A percentile compares a stretch with the other conserved stretches of the same genome.
Conservation (phyloP, 2,888 invertebrate genomes). For the Eubasilissa splendida region DNA sequence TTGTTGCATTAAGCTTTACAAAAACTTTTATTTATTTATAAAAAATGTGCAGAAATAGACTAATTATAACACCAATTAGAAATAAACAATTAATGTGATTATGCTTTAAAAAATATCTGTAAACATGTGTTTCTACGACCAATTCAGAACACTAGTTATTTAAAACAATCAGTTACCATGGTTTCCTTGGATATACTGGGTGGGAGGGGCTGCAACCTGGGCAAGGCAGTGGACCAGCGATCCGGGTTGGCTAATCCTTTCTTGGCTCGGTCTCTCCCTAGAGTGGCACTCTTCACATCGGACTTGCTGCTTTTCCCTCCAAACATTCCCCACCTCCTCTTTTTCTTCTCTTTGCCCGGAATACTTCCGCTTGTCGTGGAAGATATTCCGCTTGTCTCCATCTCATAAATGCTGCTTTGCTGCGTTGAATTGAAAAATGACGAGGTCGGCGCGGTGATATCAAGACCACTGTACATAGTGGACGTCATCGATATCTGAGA, state of each 20-base stretch:
- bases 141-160: neutral
- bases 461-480: conserved; percentile 59
- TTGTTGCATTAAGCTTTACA: too few species aligned
- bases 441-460: conserved; percentile 63
- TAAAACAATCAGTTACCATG: conserved; percentile 71
- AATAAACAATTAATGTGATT: too few species aligned
- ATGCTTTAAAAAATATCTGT: too few species aligned
- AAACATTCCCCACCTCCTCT: conserved; percentile 80
- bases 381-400: conserved; percentile 61
- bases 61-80: too few species aligned
- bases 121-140: neutral
- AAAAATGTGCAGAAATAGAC: too few species aligned
- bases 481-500: conserved; percentile 61
- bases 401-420: conserved; percentile 64
- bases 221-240: conserved; percentile 82
- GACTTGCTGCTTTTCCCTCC: conserved; percentile 77
- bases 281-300: conserved; percentile 78
- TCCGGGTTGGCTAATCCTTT: conserved; percentile 66
- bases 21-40: too few species aligned
- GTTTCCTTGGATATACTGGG: conserved; percentile 86
- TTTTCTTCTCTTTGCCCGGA: conserved; percentile 74
- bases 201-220: conserved; percentile 80
- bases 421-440: conserved; percentile 64
- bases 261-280: conserved; percentile 78
- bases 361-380: conserved; percentile 62